These are phyloP conservation scores for Zoanthus solanderi DNA, from an alignment of 92 coral and sea anemone genomes.

Conservation along the genomic window DNA sequence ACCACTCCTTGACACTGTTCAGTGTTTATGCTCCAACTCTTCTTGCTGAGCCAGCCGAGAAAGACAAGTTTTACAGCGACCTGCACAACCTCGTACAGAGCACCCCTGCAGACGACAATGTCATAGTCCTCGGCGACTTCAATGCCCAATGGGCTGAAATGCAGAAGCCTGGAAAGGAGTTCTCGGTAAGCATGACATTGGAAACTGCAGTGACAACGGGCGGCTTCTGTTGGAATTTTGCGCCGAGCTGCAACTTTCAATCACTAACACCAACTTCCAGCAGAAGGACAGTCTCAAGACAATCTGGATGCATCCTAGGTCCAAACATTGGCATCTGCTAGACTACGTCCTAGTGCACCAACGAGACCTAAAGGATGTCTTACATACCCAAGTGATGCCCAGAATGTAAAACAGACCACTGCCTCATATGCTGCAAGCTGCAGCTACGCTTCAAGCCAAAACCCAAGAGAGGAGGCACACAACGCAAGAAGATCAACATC, in stretches of 20 bases:
- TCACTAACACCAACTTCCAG: conserved; percentile 40
- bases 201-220: conserved; percentile 36
- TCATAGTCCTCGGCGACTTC: conserved; percentile 39
- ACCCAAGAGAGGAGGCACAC: not conserved
- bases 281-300: conserved; percentile 28
- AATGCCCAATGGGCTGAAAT: conserved; percentile 36
- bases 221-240: conserved; percentile 29
- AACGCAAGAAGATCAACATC: too few species aligned
- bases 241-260: conserved; percentile 19
- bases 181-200: conserved; percentile 10
- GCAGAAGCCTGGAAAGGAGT: conserved; percentile 29
- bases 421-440: not conserved
- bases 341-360: conserved; percentile 17
- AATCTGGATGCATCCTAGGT: not conserved
- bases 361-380: conserved; percentile 30
- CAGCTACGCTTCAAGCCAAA: not conserved
- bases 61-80: conserved; percentile 33
- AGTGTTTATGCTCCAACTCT: conserved; percentile 42
- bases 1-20: not conserved
- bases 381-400: not conserved
- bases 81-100: not conserved
- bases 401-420: conserved; percentile 2
- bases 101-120: not conserved
- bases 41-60: conserved; percentile 31
- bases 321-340: not conserved